Conservation (phyloP, 2,888 invertebrate genomes). For the Andrena haemorrhoa region DNA sequence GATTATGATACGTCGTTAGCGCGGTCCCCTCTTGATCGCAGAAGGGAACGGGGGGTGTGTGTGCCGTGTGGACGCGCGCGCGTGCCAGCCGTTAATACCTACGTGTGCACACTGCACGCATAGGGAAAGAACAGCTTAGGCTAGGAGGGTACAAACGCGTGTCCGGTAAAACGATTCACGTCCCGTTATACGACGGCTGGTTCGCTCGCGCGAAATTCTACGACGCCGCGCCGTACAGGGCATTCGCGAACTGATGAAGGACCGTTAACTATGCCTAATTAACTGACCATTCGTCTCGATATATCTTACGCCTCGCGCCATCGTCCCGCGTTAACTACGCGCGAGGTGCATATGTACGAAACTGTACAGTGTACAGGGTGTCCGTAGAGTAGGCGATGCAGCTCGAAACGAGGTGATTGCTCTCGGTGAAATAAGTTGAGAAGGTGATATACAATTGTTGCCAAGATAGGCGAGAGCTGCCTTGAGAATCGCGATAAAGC, state of each 20-base stretch:
- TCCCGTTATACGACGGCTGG: constrained; percentile 68
- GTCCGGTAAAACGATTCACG: constrained; percentile 59
- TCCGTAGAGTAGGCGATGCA: neutral
- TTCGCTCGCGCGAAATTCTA: constrained; percentile 61
- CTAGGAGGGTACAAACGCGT: constrained; percentile 48
- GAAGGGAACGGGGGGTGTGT: too few species aligned
- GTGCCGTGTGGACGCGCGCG: too few species aligned
- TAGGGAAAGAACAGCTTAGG: constrained; percentile 28
- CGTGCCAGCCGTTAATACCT: too few species aligned
- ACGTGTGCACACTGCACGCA: neutral
- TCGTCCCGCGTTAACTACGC: neutral
- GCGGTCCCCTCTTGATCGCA: too few species aligned
- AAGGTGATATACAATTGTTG: neutral
- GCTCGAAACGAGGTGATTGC: neutral
- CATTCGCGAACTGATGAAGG: constrained; percentile 59
- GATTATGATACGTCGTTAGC: too few species aligned
- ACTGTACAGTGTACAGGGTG: neutral
- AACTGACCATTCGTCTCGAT: constrained; percentile 52
- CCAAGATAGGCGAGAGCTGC: neutral
- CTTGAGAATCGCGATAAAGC: constrained; percentile 27
- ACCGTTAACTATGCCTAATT: constrained; percentile 70
- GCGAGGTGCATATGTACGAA: neutral
- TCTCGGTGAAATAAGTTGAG: neutral
- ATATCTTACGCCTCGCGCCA: neutral
- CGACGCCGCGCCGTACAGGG: constrained; percentile 53